Evolutionary conservation across 2,888 invertebrate genomes (phyloP).

Genomic region (Tetrapedia diversipes): DNA sequence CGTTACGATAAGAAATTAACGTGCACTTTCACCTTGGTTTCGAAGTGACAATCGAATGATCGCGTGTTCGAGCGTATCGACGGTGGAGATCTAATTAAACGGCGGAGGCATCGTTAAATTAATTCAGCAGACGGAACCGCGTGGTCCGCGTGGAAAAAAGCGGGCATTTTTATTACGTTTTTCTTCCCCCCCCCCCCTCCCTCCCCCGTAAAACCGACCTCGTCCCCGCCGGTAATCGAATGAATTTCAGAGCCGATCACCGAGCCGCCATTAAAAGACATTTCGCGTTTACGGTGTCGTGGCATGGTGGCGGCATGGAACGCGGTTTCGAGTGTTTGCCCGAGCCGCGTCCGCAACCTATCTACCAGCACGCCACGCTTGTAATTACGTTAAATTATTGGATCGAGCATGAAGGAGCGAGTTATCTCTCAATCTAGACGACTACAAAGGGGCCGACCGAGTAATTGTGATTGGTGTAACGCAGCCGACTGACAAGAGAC

Average conservation of each 20-base stretch:
- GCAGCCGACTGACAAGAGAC: slow-evolving; percentile 66
- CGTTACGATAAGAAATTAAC: slow-evolving; percentile 19
- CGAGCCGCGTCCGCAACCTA: slow-evolving; percentile 41
- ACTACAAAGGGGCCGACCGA: slow-evolving; percentile 72
- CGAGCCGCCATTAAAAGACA: slow-evolving; percentile 17
- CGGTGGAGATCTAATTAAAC: slow-evolving; percentile 34
- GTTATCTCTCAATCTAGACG: slow-evolving; percentile 78
- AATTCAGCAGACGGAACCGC: slow-evolving; percentile 10
- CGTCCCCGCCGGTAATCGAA: slow-evolving; percentile 16
- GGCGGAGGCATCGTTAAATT: slow-evolving; percentile 21
- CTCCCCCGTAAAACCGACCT: neutral
- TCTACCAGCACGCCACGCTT: slow-evolving; percentile 58
- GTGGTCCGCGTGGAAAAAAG: neutral
- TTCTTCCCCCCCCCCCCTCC: neutral
- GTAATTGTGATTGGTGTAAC: slow-evolving; percentile 76
- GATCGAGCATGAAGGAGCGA: slow-evolving; percentile 72
- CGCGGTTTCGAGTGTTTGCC: slow-evolving; percentile 38
- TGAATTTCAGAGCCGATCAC: slow-evolving; percentile 31
- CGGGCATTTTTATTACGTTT: slow-evolving; percentile 24
- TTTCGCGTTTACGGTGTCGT: slow-evolving; percentile 27
- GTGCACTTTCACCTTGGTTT: slow-evolving; percentile 6
- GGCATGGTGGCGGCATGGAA: slow-evolving; percentile 16
- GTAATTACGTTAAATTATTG: slow-evolving; percentile 79
- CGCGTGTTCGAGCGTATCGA: slow-evolving; percentile 5
- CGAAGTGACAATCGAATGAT: slow-evolving; percentile 22